Percentiles rank a stretch among this genome's conserved stretches.
Evolutionary conservation across 1,140 invertebrate genomes (phyloP).

Genomic region (Eupristina koningsbergeri): DNA sequence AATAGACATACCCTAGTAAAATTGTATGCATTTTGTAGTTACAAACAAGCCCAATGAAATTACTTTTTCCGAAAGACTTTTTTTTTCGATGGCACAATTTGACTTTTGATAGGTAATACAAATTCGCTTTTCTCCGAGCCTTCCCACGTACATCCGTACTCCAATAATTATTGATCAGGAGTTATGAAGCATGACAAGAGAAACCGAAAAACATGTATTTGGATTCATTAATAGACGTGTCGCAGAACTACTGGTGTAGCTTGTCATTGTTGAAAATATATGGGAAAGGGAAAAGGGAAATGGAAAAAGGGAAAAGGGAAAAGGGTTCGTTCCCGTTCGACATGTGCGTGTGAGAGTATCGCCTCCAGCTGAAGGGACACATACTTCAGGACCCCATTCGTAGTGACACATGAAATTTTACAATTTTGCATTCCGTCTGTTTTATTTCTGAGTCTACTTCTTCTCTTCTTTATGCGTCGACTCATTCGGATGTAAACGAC

Average conservation of each 20-base stretch:
- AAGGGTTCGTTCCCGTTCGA: too few relatives aligned
- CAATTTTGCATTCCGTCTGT: slow-evolving; percentile 4
- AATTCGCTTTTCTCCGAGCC: not conserved
- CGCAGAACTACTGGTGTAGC: too few relatives aligned
- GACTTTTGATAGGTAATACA: slow-evolving; percentile 44
- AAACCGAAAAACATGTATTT: slow-evolving; percentile 52
- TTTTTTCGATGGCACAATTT: slow-evolving; percentile 52
- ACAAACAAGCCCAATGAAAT: not conserved
- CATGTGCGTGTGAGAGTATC: slow-evolving; percentile 16
- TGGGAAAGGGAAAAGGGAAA: slow-evolving; percentile 61
- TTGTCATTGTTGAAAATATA: too few relatives aligned
- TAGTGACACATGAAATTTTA: not conserved
- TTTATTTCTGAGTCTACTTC: slow-evolving; percentile 5
- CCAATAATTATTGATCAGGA: slow-evolving; percentile 12
- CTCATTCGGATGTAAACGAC: not conserved
- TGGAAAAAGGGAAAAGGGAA: too few relatives aligned
- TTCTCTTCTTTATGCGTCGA: not conserved
- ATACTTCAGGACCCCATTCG: not conserved
- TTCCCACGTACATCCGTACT: not conserved
- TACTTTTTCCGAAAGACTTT: slow-evolving; percentile 33
- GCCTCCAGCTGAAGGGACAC: not conserved
- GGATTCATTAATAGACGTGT: not conserved
- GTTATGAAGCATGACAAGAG: not conserved
- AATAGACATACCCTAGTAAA: slow-evolving; percentile 51
- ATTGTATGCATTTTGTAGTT: slow-evolving; percentile 24